Evolutionary conservation across 2,113 vertebrate genomes (phyloP).

Genomic region (Hyla sarda): DNA sequence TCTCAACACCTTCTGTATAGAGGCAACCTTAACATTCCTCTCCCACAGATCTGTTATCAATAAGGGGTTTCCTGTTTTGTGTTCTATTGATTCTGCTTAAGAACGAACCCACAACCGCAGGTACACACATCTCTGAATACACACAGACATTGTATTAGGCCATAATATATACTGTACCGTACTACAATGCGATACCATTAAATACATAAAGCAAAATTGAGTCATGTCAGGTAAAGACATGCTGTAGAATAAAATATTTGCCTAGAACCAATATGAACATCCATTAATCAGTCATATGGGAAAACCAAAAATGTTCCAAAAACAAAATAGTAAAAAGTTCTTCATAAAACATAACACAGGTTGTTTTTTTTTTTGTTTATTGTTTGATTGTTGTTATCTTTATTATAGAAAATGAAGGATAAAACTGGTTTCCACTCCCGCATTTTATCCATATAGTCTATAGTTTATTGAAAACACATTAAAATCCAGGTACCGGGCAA

Average conservation of each 20-base stretch:
- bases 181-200: too few relatives aligned
- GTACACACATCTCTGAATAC: background rate
- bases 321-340: background rate
- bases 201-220: too few relatives aligned
- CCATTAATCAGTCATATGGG: background rate
- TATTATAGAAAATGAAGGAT: too few relatives aligned
- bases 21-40: conserved; percentile 40
- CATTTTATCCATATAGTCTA: too few relatives aligned
- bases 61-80: conserved; percentile 10
- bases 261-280: background rate
- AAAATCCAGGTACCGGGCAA: too few relatives aligned
- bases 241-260: background rate
- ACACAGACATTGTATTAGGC: background rate
- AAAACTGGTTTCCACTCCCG: too few relatives aligned
- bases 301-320: background rate
- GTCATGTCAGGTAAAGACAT: too few relatives aligned
- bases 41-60: conserved; percentile 40
- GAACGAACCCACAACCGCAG: background rate
- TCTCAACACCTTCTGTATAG: conserved; percentile 47
- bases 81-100: background rate
- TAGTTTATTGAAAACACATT: too few relatives aligned
- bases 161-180: too few relatives aligned
- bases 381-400: background rate
- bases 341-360: background rate
- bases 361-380: background rate